These are phyloP conservation scores for Colistium nudipinnis DNA, from an alignment of 2,113 vertebrate genomes.

Conservation along the genomic window DNA sequence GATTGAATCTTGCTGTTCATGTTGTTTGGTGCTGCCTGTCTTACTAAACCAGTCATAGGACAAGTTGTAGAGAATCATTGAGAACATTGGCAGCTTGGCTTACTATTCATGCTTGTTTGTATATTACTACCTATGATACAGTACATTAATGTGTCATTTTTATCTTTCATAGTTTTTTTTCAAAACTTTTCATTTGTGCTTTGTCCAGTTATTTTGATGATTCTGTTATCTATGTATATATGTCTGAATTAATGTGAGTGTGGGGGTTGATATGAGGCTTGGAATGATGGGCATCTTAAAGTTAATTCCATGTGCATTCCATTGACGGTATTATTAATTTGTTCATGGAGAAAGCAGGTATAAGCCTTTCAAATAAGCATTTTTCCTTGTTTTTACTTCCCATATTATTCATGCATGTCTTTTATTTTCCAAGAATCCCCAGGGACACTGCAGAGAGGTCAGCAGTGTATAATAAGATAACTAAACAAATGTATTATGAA, in stretches of 20 bases:
- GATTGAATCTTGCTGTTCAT: too few species aligned
- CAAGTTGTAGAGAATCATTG: too few species aligned
- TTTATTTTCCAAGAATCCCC: not conserved
- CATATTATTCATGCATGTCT: not conserved
- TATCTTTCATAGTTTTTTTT: too few species aligned
- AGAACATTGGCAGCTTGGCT: too few species aligned
- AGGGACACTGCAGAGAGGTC: not conserved
- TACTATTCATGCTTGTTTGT: not conserved
- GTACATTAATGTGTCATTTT: too few species aligned
- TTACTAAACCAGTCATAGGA: too few species aligned
- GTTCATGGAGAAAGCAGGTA: not conserved
- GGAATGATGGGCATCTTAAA: not conserved
- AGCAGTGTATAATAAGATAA: not conserved
- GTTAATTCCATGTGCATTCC: not conserved
- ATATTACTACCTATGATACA: not conserved
- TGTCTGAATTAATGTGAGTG: not conserved
- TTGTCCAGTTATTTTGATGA: not conserved
- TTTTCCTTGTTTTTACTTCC: not conserved
- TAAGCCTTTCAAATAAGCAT: not conserved
- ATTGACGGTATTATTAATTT: not conserved
- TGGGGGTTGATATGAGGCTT: not conserved
- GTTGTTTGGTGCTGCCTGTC: too few species aligned
- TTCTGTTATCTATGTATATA: not conserved
- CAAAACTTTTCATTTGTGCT: too few species aligned
- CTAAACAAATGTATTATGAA: not conserved